These are phyloP conservation scores for Hippolais icterina DNA, from an alignment of 2,113 vertebrate genomes.

Conservation along the genomic window DNA sequence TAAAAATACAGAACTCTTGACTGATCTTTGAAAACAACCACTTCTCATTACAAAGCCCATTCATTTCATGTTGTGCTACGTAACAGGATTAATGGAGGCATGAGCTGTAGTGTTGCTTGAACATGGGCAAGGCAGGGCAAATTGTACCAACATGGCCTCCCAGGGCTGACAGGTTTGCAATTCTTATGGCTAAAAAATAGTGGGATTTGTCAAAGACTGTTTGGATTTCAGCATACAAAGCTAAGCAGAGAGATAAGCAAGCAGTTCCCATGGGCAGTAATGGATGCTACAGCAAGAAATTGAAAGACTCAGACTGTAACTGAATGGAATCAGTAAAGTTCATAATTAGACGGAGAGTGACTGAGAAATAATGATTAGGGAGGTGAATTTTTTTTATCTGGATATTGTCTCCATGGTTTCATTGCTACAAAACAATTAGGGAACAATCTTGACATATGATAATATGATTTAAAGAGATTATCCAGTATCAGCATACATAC, in stretches of 20 bases:
- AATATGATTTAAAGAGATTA: slow-evolving; percentile 1
- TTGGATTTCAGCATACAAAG: background rate
- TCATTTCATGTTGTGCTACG: background rate
- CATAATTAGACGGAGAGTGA: background rate
- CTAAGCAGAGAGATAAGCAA: background rate
- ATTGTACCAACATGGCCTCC: background rate
- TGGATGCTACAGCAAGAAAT: background rate
- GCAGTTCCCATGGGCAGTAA: background rate
- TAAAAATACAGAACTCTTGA: background rate
- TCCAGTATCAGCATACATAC: background rate
- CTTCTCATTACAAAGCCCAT: background rate
- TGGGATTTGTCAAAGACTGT: background rate
- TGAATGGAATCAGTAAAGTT: background rate
- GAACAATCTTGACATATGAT: background rate
- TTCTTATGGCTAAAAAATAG: background rate
- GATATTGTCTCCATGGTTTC: background rate
- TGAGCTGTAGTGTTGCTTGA: background rate
- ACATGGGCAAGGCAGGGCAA: background rate
- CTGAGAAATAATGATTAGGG: background rate
- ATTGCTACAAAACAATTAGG: background rate
- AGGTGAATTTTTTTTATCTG: background rate
- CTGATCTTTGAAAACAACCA: background rate
- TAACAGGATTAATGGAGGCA: background rate
- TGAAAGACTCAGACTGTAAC: background rate
- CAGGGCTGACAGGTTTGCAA: background rate